phyloP scores from a whole-genome alignment of 2,113 vertebrate species.

The Pteropus alecto region DNA sequence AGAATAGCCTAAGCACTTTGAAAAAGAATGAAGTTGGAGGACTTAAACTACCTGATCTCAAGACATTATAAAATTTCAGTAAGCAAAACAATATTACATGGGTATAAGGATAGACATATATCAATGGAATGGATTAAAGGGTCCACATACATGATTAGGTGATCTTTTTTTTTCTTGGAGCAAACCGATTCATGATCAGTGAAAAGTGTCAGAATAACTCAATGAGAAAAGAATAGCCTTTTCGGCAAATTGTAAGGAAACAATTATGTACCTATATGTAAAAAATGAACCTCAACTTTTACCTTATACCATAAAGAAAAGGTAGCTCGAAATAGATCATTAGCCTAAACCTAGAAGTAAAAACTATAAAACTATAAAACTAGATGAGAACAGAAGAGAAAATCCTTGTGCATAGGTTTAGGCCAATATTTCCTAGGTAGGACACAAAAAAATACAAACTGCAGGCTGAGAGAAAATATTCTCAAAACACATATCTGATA shows the following conservation, averaged over 20 bases:
- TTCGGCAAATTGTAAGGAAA: not conserved
- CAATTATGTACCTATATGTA: not conserved
- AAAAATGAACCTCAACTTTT: not conserved
- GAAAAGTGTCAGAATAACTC: not conserved
- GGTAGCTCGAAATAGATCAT: not conserved
- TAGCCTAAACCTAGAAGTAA: not conserved
- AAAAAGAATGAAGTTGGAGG: not conserved
- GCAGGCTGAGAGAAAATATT: not conserved
- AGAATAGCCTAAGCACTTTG: not conserved
- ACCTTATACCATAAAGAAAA: not conserved
- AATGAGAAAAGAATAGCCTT: not conserved
- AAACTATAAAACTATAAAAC: not conserved
- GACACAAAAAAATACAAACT: not conserved
- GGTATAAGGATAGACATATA: not conserved
- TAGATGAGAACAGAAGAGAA: not conserved
- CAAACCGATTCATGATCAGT: not conserved
- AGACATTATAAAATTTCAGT: not conserved
- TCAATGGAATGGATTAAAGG: not conserved
- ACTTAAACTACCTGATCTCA: not conserved
- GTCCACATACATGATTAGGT: not conserved
- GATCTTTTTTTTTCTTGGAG: too few relatives aligned
- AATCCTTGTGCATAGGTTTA: not conserved
- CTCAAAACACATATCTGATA: not conserved
- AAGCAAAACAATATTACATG: not conserved
- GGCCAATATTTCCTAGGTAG: not conserved